Percentiles rank a stretch among this genome's conserved stretches.
These are phyloP conservation scores for Lordiphosa stackelbergi DNA, from an alignment of 1,140 invertebrate genomes.

Conservation along the genomic window DNA sequence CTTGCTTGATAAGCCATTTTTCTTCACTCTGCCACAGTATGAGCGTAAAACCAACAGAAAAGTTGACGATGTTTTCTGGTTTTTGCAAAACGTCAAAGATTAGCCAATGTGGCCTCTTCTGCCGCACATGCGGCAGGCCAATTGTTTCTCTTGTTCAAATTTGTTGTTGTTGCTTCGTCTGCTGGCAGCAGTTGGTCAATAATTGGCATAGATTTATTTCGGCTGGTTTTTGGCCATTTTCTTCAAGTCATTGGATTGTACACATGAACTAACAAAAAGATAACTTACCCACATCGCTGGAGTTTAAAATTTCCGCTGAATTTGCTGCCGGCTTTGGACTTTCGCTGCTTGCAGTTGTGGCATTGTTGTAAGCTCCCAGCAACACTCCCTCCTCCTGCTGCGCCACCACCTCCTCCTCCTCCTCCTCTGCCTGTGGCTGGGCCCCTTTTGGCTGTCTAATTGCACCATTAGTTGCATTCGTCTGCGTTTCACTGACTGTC, in stretches of 20 bases:
- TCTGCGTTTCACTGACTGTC: constrained; percentile 61
- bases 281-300: constrained; percentile 68
- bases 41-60: no score
- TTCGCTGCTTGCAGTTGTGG: constrained; percentile 31
- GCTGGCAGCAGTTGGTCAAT: constrained; percentile 64
- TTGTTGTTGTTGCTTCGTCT: constrained; percentile 18
- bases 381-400: constrained; percentile 2
- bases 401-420: constrained; percentile 1
- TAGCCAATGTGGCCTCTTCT: constrained; percentile 64
- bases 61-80: constrained; percentile 51
- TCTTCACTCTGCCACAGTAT: not conserved
- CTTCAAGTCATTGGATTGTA: constrained; percentile 5
- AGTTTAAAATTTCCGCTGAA: constrained; percentile 65
- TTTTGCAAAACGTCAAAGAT: constrained; percentile 53
- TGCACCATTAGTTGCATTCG: constrained; percentile 73
- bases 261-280: constrained; percentile 10
- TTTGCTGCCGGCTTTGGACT: constrained; percentile 28
- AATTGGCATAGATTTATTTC: constrained; percentile 75
- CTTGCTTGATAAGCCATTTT: not conserved
- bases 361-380: constrained; percentile 12
- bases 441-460: constrained; percentile 58
- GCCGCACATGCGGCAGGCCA: constrained; percentile 38
- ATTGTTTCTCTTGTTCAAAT: constrained; percentile 37
- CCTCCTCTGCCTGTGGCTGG: constrained; percentile 15
- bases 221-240: constrained; percentile 37